Percentiles rank a stretch among this genome's conserved stretches.
phyloP scores from a whole-genome alignment of 92 coral and sea anemone species.

The Epizoanthus fatuus region DNA sequence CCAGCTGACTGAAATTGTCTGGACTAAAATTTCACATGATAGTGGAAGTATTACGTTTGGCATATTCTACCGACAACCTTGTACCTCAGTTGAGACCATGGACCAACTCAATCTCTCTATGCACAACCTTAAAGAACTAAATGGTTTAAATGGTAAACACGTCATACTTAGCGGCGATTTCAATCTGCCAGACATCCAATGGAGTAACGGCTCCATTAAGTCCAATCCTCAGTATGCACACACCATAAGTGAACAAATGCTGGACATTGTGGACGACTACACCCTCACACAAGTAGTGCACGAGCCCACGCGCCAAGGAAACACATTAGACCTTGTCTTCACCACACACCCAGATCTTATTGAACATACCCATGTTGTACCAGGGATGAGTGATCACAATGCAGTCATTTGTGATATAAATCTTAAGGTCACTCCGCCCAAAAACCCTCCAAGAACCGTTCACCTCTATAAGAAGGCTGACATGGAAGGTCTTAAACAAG shows the following conservation, averaged over 20 bases:
- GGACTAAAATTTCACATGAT: background rate
- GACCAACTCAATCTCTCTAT: background rate
- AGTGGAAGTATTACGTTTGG: background rate
- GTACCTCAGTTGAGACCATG: background rate
- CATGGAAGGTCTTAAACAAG: constrained; percentile 14
- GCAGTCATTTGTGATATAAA: constrained; percentile 26
- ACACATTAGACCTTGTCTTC: constrained; percentile 25
- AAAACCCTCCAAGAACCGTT: constrained; percentile 3
- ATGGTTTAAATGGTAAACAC: background rate
- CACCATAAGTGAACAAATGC: constrained; percentile 12
- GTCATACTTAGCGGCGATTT: constrained; percentile 1
- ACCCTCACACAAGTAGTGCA: background rate
- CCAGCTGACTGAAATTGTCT: constrained; percentile 16
- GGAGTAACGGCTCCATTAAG: constrained; percentile 23
- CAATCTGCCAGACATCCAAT: constrained; percentile 2
- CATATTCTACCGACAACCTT: background rate
- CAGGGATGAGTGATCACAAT: constrained; percentile 31
- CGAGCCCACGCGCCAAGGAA: no score
- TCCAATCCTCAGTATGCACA: constrained; percentile 21
- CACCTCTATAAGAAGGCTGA: constrained; percentile 7
- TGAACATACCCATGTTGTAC: constrained; percentile 27
- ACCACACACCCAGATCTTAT: constrained; percentile 26
- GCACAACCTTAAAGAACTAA: background rate
- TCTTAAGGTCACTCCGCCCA: constrained; percentile 9
- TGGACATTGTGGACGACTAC: constrained; percentile 5